These are phyloP conservation scores for Camponotus fellah DNA, from an alignment of 2,888 invertebrate genomes.

Conservation along the genomic window DNA sequence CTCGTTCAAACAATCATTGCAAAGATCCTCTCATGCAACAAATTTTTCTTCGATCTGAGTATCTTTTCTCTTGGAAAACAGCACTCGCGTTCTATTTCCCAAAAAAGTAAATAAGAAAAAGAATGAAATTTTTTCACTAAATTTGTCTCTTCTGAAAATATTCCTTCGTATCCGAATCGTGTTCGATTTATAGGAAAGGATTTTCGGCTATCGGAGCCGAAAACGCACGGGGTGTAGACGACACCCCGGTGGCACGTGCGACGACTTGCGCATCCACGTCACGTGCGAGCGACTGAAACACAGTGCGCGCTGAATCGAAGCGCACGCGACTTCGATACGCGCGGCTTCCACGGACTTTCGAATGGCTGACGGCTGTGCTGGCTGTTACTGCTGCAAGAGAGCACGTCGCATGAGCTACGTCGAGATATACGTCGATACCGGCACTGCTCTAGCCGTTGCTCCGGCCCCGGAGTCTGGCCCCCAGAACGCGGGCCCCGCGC, in stretches of 20 bases:
- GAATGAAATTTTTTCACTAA: slow-evolving; percentile 14
- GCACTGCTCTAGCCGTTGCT: slow-evolving; percentile 22
- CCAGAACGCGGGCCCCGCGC: slow-evolving; percentile 44
- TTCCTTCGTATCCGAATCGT: too few species aligned
- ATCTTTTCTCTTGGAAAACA: background rate
- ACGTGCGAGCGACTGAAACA: slow-evolving; percentile 43
- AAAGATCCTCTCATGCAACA: background rate
- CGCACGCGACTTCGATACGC: slow-evolving; percentile 38
- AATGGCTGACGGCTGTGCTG: slow-evolving; percentile 15
- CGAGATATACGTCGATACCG: background rate
- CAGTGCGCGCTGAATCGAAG: background rate
- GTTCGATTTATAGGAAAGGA: background rate
- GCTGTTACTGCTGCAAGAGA: background rate
- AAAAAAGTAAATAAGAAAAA: background rate
- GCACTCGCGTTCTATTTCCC: background rate
- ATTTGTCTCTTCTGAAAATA: background rate
- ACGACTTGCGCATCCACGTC: slow-evolving; percentile 16
- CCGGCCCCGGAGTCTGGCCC: slow-evolving; percentile 57
- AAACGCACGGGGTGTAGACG: background rate
- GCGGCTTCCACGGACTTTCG: slow-evolving; percentile 47
- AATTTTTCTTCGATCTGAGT: background rate
- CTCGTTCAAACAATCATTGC: background rate
- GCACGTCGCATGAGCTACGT: slow-evolving; percentile 16
- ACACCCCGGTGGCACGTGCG: slow-evolving; percentile 20
- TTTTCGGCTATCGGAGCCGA: background rate